These are phyloP conservation scores for Clarias macrocephalus DNA, from an alignment of 2,113 vertebrate species.

Conservation along the genomic window DNA sequence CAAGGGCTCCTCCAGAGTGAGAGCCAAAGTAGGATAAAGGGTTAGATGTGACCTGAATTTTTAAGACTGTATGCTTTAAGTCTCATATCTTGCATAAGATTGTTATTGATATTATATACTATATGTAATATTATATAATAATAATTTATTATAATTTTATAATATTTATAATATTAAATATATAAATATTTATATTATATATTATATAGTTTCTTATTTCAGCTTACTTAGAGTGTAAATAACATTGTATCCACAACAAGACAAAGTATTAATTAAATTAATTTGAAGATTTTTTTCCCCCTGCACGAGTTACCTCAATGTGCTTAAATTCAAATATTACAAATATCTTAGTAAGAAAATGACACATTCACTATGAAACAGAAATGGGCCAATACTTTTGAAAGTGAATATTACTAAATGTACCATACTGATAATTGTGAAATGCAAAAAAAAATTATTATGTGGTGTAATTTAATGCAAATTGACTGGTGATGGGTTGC, in stretches of 20 bases:
- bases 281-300: neutral
- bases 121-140: too few relatives aligned
- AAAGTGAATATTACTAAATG: neutral
- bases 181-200: too few relatives aligned
- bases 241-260: neutral
- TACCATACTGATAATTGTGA: neutral
- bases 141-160: too few relatives aligned
- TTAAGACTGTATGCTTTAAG: neutral
- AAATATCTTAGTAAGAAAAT: neutral
- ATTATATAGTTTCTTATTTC: neutral
- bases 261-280: neutral
- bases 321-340: neutral
- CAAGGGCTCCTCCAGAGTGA: neutral
- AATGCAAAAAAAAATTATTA: neutral
- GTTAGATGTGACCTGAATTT: neutral
- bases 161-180: too few relatives aligned
- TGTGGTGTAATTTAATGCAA: too few relatives aligned
- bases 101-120: neutral
- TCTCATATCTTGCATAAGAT: neutral
- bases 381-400: neutral
- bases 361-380: neutral
- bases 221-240: neutral
- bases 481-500: too few relatives aligned
- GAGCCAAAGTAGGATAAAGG: too few relatives aligned
- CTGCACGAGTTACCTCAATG: neutral